These are phyloP conservation scores for Osmerus mordax DNA, from an alignment of 2,113 vertebrate species.

Conservation along the genomic window DNA sequence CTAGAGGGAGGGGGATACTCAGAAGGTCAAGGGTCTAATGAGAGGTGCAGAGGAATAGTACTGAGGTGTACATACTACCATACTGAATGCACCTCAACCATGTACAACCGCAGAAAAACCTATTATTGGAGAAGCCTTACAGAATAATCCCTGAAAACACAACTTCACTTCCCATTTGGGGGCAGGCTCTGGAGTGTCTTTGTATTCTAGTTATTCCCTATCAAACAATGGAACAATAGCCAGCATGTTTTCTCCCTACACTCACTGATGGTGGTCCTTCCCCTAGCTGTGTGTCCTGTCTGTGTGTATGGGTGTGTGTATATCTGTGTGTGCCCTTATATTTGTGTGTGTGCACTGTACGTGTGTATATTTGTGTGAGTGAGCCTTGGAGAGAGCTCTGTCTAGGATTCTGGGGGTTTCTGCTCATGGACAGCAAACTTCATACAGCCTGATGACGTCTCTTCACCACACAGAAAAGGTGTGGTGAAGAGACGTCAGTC, in stretches of 20 bases:
- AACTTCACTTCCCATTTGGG: slow-evolving; percentile 62
- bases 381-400: background rate
- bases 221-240: slow-evolving; percentile 77
- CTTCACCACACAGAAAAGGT: no score
- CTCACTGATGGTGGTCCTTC: slow-evolving; percentile 46
- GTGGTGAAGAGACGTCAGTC: no score
- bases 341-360: background rate
- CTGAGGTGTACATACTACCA: background rate
- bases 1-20: slow-evolving; percentile 29
- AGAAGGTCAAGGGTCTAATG: slow-evolving; percentile 29
- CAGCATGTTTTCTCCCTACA: slow-evolving; percentile 44
- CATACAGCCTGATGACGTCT: background rate
- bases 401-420: slow-evolving; percentile 7
- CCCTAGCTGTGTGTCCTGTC: slow-evolving; percentile 16
- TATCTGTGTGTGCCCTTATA: background rate
- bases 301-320: slow-evolving; percentile 10
- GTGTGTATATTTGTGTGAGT: slow-evolving; percentile 31
- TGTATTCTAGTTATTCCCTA: slow-evolving; percentile 71
- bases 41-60: slow-evolving; percentile 25
- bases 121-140: slow-evolving; percentile 42
- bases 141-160: slow-evolving; percentile 50
- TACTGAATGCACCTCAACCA: slow-evolving; percentile 10
- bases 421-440: slow-evolving; percentile 10
- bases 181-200: slow-evolving; percentile 67
- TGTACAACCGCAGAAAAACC: slow-evolving; percentile 9